These are phyloP conservation scores for Sisor rabdophorus DNA, from an alignment of 2,113 vertebrate genomes.

Conservation along the genomic window DNA sequence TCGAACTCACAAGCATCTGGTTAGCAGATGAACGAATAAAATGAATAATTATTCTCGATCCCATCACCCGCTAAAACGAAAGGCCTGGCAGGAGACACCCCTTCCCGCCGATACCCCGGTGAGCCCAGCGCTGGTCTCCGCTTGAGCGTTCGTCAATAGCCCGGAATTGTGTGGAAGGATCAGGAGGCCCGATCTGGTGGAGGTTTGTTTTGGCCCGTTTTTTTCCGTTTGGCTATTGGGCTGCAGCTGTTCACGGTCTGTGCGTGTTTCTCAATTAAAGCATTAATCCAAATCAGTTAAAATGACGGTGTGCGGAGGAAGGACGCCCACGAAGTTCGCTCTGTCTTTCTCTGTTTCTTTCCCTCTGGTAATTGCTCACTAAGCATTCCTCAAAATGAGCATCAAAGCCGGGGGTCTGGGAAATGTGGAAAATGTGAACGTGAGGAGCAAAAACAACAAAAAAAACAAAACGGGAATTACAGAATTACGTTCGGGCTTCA, in stretches of 20 bases:
- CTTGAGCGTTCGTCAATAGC: conserved; percentile 49
- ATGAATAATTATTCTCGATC: too few species aligned
- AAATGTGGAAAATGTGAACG: conserved; percentile 76
- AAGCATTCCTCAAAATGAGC: conserved; percentile 64
- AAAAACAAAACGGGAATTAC: conserved; percentile 41
- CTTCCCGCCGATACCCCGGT: conserved; percentile 51
- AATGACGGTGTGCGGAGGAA: conserved; percentile 63
- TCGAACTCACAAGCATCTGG: too few species aligned
- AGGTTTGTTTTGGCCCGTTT: conserved; percentile 70
- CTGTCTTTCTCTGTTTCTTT: conserved; percentile 44
- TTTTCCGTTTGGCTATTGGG: conserved; percentile 57
- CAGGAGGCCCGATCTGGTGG: conserved; percentile 60
- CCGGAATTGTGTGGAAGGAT: conserved; percentile 59
- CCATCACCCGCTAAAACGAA: too few species aligned
- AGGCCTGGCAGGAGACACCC: too few species aligned
- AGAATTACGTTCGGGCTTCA: conserved; percentile 56
- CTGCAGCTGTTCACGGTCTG: conserved; percentile 71
- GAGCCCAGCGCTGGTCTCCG: conserved; percentile 47
- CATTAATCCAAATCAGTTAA: conserved; percentile 77
- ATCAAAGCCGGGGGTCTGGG: conserved; percentile 65
- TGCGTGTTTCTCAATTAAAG: conserved; percentile 74
- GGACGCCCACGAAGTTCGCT: conserved; percentile 54
- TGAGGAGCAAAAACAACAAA: conserved; percentile 43
- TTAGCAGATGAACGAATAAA: too few species aligned
- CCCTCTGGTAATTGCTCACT: conserved; percentile 60